Percentiles rank a stretch among this genome's conserved stretches.
phyloP scores from a whole-genome alignment of 2,797 vertebrate species.

The Sciaenops ocellatus region DNA sequence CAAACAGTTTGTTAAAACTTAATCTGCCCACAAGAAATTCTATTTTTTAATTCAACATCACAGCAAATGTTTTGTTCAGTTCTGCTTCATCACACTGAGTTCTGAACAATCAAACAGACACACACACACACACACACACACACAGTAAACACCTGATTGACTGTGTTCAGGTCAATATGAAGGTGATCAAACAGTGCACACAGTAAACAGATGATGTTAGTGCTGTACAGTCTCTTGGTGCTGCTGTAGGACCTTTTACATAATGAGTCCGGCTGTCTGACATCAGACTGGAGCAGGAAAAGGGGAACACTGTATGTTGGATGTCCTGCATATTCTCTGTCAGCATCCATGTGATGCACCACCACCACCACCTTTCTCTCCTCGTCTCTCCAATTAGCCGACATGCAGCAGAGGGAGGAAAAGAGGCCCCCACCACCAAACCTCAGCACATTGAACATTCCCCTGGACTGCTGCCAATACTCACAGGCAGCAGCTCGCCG shows the following conservation, averaged over 20 bases:
- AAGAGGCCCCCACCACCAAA: constrained; percentile 59
- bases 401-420: constrained; percentile 62
- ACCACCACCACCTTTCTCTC: constrained; percentile 50
- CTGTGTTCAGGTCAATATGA: constrained; percentile 12
- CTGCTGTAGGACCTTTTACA: constrained; percentile 55
- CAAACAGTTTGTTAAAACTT: constrained; percentile 24
- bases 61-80: constrained; percentile 11
- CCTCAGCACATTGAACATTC: constrained; percentile 78
- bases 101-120: constrained; percentile 5
- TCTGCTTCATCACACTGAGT: constrained; percentile 8
- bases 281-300: constrained; percentile 52
- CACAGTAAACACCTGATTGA: constrained; percentile 43
- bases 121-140: constrained; percentile 38
- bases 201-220: too few relatives aligned
- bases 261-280: constrained; percentile 58
- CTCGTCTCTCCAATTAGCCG: constrained; percentile 76
- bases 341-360: constrained; percentile 58
- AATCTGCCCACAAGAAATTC: not conserved
- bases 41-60: constrained; percentile 9
- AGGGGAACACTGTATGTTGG: constrained; percentile 40
- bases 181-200: constrained; percentile 22
- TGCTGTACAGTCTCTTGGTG: too few relatives aligned
- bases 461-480: constrained; percentile 81
- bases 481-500: constrained; percentile 73
- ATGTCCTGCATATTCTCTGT: constrained; percentile 54